phyloP scores from a whole-genome alignment of 2,888 invertebrate species.

The Tethea ocularis region DNA sequence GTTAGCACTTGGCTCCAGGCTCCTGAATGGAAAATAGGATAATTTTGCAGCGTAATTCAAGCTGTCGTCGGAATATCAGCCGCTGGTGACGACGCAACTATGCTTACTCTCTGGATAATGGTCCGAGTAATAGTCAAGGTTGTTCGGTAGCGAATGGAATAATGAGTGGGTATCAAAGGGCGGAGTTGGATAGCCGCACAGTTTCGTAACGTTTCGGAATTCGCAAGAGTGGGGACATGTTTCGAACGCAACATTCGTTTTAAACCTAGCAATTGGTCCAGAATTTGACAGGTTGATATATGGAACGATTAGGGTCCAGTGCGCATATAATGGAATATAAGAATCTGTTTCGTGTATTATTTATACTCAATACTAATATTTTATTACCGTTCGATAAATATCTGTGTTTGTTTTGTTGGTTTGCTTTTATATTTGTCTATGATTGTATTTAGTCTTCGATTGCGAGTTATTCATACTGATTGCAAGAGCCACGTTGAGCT shows the following conservation, averaged over 20 bases:
- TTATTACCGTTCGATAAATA: constrained; percentile 22
- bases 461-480: no score
- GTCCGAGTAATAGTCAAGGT: constrained; percentile 74
- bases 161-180: constrained; percentile 75
- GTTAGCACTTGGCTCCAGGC: constrained; percentile 64
- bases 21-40: constrained; percentile 65
- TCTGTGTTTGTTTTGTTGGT: background rate
- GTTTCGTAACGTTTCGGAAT: constrained; percentile 67
- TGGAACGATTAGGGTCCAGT: constrained; percentile 44
- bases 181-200: constrained; percentile 53
- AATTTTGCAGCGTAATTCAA: constrained; percentile 70
- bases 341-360: constrained; percentile 45
- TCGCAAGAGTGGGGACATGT: constrained; percentile 67
- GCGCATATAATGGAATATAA: constrained; percentile 47
- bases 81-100: constrained; percentile 66
- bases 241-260: constrained; percentile 58
- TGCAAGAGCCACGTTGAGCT: no score
- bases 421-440: background rate
- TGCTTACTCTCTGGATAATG: constrained; percentile 64
- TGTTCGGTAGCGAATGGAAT: constrained; percentile 75
- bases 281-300: constrained; percentile 77
- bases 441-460: no score
- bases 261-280: constrained; percentile 76
- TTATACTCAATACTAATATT: constrained; percentile 35
- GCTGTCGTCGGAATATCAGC: constrained; percentile 75